Evolutionary conservation across 2,888 invertebrate species (phyloP), one percentile per base, ranked within the genome.

Genomic region (Bibio marci): DNA sequence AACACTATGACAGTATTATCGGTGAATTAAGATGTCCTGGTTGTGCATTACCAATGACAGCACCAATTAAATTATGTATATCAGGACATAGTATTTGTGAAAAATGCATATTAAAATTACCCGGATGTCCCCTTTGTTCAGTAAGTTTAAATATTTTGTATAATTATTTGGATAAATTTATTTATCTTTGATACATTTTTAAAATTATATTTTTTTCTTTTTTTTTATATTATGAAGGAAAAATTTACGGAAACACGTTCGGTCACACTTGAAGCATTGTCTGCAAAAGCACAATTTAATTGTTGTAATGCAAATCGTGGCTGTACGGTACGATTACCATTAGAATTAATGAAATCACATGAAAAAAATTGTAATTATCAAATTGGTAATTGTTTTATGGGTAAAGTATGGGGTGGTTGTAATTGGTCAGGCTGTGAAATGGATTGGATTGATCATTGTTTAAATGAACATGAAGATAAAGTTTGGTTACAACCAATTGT

Each of bases 381-480:
- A 45, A 53, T 56, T 18, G 57, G 59, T 56, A 57, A 56, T 44
- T 60, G 60, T 43, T 61, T 61, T 35, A 61, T 61, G 59, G 60
- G 60, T 0, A 58, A 57, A 31, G 57, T 61, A 4, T 61, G 59
- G 58, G 55, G 71, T 40, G 65, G 66, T 25, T 73, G 73, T 48
- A 52, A 55, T 33, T 73, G 72, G 73, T 62, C 66, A 48, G 73
- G 73, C 2, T 58, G 65, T 19, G 72, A 73, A 43, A 67, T 69
- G 3, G 67, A 71, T 39, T 73, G 73, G 73, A 68, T 71, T 59
- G 67, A 71, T 46, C 73, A 73, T 49, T 65, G 73, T 48, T 69
- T 70, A 48, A 41, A 49, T 22, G 58, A 65, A 12, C 73, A 73
- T 48, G 57, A 59, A 37, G 59, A 67, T 40, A 66, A 63, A 46